phyloP scores from a whole-genome alignment of 2,888 invertebrate genomes.

The Xanthia icteritia region DNA sequence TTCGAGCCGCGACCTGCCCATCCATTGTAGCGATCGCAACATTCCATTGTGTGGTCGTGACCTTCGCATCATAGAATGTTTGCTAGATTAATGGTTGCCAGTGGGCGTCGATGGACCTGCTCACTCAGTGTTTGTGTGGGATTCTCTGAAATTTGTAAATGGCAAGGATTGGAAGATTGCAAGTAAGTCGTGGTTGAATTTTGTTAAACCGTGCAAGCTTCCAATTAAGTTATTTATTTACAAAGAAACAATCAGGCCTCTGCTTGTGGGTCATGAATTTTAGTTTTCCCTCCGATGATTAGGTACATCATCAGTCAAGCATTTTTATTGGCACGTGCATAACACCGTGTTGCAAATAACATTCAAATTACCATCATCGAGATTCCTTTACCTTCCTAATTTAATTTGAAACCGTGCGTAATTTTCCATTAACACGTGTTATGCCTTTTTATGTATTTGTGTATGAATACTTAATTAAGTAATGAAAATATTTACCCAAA shows the following conservation, averaged over 20 bases:
- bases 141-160: constrained; percentile 48
- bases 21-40: constrained; percentile 80
- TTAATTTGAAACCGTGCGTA: constrained; percentile 23
- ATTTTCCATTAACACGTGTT: constrained; percentile 34
- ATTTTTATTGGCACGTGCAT: constrained; percentile 30
- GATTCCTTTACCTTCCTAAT: constrained; percentile 34
- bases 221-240: not conserved
- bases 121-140: constrained; percentile 61
- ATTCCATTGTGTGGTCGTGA: constrained; percentile 84
- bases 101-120: constrained; percentile 70
- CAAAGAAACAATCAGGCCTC: too few species aligned
- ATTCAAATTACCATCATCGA: constrained; percentile 15
- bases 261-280: not conserved
- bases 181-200: constrained; percentile 21
- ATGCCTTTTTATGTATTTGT: constrained; percentile 12
- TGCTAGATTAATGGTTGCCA: constrained; percentile 64
- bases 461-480: constrained; percentile 6
- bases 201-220: not conserved
- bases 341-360: constrained; percentile 32
- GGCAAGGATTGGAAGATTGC: constrained; percentile 37
- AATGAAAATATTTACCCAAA: constrained; percentile 8
- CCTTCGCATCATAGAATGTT: constrained; percentile 77
- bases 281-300: not conserved
- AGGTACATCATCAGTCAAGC: constrained; percentile 11
- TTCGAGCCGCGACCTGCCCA: constrained; percentile 78